These are phyloP conservation scores for Leucophora obtusa DNA, from an alignment of 2,888 invertebrate species.

Conservation along the genomic window DNA sequence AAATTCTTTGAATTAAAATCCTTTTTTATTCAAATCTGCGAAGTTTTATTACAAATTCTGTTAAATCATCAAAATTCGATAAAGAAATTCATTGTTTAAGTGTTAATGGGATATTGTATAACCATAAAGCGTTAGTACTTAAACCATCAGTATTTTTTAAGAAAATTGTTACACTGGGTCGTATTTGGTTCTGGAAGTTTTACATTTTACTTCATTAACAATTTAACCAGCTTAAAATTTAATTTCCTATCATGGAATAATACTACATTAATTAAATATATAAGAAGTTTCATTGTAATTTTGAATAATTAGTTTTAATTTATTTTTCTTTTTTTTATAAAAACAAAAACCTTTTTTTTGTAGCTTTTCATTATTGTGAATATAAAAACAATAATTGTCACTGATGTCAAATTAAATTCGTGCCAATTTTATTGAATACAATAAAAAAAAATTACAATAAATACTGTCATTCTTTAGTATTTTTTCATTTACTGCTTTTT, in stretches of 20 bases:
- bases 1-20: too few relatives aligned
- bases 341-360: not conserved
- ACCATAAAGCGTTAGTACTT: too few relatives aligned
- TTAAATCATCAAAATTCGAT: too few relatives aligned
- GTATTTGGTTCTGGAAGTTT: too few relatives aligned
- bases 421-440: conserved; percentile 64
- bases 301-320: not conserved
- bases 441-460: conserved; percentile 42
- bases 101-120: too few relatives aligned
- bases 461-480: conserved; percentile 46
- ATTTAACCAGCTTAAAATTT: not conserved
- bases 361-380: conserved; percentile 6
- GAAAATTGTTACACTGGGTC: too few relatives aligned
- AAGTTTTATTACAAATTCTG: too few relatives aligned
- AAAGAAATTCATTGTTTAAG: too few relatives aligned
- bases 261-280: conserved; percentile 5
- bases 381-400: conserved; percentile 60
- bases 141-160: too few relatives aligned
- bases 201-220: too few relatives aligned
- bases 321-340: not conserved
- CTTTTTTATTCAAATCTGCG: too few relatives aligned
- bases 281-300: not conserved
- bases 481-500: conserved; percentile 32
- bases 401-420: conserved; percentile 66
- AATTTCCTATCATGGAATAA: not conserved